A percentile compares a stretch with the other conserved stretches of the same genome.
Conservation (phyloP, 2,888 invertebrate genomes). For the Chironomus riparius region DNA sequence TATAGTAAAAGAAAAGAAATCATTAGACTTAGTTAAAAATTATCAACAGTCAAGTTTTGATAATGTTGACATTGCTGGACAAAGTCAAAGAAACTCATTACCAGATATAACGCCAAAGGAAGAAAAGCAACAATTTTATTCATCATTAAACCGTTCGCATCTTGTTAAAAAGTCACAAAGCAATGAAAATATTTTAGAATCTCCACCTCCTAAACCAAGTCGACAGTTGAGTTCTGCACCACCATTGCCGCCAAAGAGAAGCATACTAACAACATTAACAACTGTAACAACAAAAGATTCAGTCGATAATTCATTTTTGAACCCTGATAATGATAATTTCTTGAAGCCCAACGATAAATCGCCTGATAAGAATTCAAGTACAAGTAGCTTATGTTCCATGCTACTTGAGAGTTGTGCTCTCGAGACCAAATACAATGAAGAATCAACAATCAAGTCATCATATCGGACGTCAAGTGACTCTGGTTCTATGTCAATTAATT, state of each 20-base stretch:
- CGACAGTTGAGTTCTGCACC: slow-evolving; percentile 56
- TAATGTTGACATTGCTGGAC: slow-evolving; percentile 34
- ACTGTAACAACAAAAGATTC: slow-evolving; percentile 28
- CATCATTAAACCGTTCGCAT: slow-evolving; percentile 34
- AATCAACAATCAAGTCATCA: slow-evolving; percentile 27
- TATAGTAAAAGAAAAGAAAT: slow-evolving; percentile 73
- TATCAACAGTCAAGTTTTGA: slow-evolving; percentile 5
- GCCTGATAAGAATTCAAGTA: slow-evolving; percentile 61
- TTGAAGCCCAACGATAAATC: slow-evolving; percentile 43
- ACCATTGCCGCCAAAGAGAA: slow-evolving; percentile 61
- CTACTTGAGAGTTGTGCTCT: too few species aligned
- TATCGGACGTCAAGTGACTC: slow-evolving; percentile 43
- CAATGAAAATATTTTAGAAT: slow-evolving; percentile 68
- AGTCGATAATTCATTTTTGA: neutral
- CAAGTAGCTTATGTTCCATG: slow-evolving; percentile 79
- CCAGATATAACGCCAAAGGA: slow-evolving; percentile 71
- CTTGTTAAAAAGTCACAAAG: slow-evolving; percentile 65
- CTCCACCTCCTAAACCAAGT: slow-evolving; percentile 84
- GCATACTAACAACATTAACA: too few species aligned
- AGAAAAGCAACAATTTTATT: slow-evolving; percentile 42
- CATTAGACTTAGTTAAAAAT: slow-evolving; percentile 41
- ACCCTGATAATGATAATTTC: neutral
- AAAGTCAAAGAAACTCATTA: slow-evolving; percentile 56
- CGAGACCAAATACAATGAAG: neutral
- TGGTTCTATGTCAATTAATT: slow-evolving; percentile 56